These are phyloP conservation scores for Papilio dardanus DNA, from an alignment of 1,140 invertebrate genomes.

Conservation along the genomic window DNA sequence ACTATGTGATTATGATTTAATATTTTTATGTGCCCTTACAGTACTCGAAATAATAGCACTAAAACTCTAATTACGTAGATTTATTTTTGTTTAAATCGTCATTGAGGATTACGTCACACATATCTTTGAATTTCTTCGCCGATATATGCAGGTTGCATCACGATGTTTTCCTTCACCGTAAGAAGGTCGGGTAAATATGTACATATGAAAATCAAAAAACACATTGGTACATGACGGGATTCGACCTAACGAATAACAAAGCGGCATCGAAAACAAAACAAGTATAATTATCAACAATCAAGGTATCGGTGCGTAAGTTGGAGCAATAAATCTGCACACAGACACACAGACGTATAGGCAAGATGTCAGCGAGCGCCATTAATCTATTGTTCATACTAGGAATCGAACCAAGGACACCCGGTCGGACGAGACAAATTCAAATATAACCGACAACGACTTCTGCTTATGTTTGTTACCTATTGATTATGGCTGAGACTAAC, in stretches of 20 bases:
- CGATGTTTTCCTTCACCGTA: too few relatives aligned
- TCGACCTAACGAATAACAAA: neutral
- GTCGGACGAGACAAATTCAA: constrained; percentile 49
- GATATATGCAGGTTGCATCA: too few relatives aligned
- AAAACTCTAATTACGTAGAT: too few relatives aligned
- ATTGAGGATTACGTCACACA: too few relatives aligned
- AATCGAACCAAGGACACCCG: constrained; percentile 62
- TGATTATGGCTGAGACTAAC: neutral
- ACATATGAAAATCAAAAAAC: too few relatives aligned
- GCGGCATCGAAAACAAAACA: neutral
- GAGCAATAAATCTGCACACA: neutral
- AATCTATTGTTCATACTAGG: constrained; percentile 57
- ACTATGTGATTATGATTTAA: neutral
- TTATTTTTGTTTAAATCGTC: too few relatives aligned
- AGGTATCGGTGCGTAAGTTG: neutral
- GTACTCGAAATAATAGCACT: too few relatives aligned
- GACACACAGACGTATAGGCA: constrained; percentile 31
- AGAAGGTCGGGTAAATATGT: too few relatives aligned
- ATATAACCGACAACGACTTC: constrained; percentile 40
- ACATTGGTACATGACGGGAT: too few relatives aligned
- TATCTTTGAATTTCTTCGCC: too few relatives aligned
- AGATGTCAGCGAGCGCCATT: constrained; percentile 45
- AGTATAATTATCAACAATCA: constrained; percentile 19
- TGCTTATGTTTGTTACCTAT: neutral
- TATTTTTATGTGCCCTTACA: too few relatives aligned